Conservation (phyloP, 2,888 invertebrate genomes). For the Pyralis farinalis region DNA sequence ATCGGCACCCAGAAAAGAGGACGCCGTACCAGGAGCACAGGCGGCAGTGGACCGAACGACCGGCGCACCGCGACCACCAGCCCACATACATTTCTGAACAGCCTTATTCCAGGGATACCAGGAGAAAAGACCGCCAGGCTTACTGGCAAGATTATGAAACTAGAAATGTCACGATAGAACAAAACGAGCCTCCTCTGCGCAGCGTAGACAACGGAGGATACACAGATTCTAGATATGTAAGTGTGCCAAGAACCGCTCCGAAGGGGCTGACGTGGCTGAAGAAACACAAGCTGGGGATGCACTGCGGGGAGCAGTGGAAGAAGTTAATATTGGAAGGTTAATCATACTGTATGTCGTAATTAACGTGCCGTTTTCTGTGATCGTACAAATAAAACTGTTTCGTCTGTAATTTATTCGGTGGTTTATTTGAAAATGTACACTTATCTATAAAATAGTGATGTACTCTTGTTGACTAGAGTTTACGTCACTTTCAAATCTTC, state of each 20-base stretch:
- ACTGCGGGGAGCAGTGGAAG: slow-evolving; percentile 50
- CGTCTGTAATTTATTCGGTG: background rate
- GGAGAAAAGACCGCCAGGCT: slow-evolving; percentile 9
- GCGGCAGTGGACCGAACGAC: slow-evolving; percentile 48
- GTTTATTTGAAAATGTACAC: slow-evolving; percentile 12
- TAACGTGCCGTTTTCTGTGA: background rate
- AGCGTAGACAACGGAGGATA: too few relatives aligned
- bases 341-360: too few relatives aligned
- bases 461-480: slow-evolving; percentile 14
- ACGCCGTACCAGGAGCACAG: slow-evolving; percentile 43
- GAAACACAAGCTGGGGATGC: slow-evolving; percentile 39
- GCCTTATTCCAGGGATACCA: slow-evolving; percentile 9
- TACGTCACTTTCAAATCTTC: slow-evolving; percentile 37
- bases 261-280: slow-evolving; percentile 47
- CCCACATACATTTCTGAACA: slow-evolving; percentile 25
- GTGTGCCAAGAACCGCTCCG: background rate
- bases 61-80: slow-evolving; percentile 35
- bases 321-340: slow-evolving; percentile 40
- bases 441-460: background rate
- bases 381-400: background rate
- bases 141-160: slow-evolving; percentile 43
- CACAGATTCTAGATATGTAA: too few relatives aligned
- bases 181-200: too few relatives aligned
- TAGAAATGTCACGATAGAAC: slow-evolving; percentile 19
- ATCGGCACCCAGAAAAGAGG: slow-evolving; percentile 24